Percentiles rank a stretch among this genome's conserved stretches.
phyloP scores from a whole-genome alignment of 2,113 vertebrate genomes.

The Emydocephalus ijimae region DNA sequence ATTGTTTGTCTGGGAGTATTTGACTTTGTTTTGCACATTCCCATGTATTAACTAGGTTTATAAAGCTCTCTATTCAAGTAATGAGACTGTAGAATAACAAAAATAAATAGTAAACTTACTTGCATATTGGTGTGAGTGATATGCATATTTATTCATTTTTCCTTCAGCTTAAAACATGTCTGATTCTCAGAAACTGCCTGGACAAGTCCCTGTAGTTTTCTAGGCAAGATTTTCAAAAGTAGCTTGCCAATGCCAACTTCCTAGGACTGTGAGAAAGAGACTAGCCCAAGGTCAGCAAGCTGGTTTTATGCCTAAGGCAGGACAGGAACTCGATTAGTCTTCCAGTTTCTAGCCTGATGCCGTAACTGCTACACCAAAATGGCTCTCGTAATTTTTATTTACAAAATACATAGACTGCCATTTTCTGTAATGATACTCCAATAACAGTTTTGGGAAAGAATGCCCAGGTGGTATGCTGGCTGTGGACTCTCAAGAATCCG shows the following conservation, averaged over 20 bases:
- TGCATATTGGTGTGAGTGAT: not conserved
- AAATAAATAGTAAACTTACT: not conserved
- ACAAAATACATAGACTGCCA: not conserved
- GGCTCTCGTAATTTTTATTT: not conserved
- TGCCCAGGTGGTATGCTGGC: not conserved
- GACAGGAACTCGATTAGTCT: not conserved
- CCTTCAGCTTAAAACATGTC: not conserved
- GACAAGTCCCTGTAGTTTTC: no score
- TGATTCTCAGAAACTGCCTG: not conserved
- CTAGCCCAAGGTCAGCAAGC: not conserved
- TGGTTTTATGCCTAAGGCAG: not conserved
- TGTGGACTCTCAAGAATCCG: not conserved
- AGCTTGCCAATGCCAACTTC: not conserved
- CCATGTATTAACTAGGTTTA: not conserved
- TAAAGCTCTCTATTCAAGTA: not conserved
- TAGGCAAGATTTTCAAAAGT: not conserved
- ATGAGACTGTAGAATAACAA: not conserved
- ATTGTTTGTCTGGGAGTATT: not conserved
- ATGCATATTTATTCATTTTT: not conserved
- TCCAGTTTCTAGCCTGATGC: not conserved
- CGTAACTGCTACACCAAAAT: not conserved
- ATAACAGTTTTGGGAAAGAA: not conserved
- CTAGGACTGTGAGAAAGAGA: not conserved
- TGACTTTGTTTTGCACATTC: not conserved
- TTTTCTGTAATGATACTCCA: not conserved